Percentiles rank a stretch among this genome's conserved stretches.
Conservation (phyloP, 2,888 invertebrate genomes). For the Orthosia gracilis region DNA sequence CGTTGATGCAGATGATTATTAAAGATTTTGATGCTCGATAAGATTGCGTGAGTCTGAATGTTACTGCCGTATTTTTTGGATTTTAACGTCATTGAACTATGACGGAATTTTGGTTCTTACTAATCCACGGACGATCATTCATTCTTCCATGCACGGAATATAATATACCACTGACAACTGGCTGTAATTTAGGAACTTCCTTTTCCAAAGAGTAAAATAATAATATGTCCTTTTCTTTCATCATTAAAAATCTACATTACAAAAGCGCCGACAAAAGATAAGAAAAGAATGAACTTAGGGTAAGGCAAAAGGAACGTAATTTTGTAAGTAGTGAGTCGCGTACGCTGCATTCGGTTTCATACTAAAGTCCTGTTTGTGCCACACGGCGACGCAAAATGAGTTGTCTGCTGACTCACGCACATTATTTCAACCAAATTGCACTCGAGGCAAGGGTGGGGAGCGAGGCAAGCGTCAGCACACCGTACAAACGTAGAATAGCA, state of each 20-base stretch:
- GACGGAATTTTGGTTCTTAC: background rate
- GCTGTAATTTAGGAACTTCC: background rate
- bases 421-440: too few species aligned
- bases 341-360: too few species aligned
- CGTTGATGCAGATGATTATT: conserved; percentile 39
- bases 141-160: background rate
- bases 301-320: too few species aligned
- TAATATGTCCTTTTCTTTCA: background rate
- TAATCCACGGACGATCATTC: too few species aligned
- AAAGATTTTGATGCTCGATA: conserved; percentile 24
- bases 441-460: too few species aligned
- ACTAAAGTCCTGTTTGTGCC: too few species aligned
- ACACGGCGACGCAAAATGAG: too few species aligned
- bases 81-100: background rate
- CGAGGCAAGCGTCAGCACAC: too few species aligned
- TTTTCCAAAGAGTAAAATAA: too few species aligned
- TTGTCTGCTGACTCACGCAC: too few species aligned
- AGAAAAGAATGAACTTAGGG: conserved; percentile 42
- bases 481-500: too few species aligned
- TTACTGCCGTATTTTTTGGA: background rate
- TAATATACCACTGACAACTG: background rate
- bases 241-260: background rate
- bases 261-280: conserved; percentile 31
- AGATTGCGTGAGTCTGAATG: conserved; percentile 13
- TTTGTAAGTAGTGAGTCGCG: too few species aligned